phyloP scores from a whole-genome alignment of 2,888 invertebrate genomes.

The Drosophila cracens region DNA sequence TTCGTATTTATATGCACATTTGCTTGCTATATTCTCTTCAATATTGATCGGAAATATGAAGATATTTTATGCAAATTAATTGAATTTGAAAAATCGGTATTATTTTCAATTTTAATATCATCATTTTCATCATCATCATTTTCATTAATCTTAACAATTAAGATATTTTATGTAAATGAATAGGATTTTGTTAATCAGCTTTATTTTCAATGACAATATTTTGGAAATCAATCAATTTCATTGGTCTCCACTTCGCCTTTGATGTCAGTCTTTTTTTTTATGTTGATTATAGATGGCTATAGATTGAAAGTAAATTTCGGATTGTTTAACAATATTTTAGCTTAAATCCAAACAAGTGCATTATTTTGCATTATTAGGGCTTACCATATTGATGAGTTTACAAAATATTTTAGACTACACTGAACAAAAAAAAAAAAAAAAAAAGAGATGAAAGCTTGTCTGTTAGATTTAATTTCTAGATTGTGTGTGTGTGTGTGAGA shows the following conservation, averaged over 20 bases:
- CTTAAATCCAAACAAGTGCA: conserved; percentile 19
- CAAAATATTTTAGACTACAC: conserved; percentile 15
- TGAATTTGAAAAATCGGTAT: not conserved
- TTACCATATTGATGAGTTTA: conserved; percentile 14
- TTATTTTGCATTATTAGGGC: conserved; percentile 10
- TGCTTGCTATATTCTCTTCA: not conserved
- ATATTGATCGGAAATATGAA: not conserved
- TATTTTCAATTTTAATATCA: not conserved
- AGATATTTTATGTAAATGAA: not conserved
- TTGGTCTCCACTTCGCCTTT: not conserved
- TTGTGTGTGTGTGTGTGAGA: conserved; percentile 5
- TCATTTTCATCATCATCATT: not conserved
- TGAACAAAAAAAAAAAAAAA: not conserved
- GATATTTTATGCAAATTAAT: not conserved
- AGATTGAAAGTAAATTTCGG: not conserved
- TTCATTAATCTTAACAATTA: not conserved
- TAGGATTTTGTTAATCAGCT: not conserved
- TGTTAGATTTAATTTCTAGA: conserved; percentile 12
- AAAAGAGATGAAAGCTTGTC: conserved; percentile 30
- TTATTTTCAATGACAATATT: not conserved
- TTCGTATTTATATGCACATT: not conserved
- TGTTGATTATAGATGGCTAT: not conserved
- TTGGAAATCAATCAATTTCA: not conserved
- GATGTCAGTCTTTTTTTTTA: not conserved
- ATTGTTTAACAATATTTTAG: conserved; percentile 9